Evolutionary conservation across 2,113 vertebrate genomes (phyloP).

Genomic region (Zosterops japonicus): DNA sequence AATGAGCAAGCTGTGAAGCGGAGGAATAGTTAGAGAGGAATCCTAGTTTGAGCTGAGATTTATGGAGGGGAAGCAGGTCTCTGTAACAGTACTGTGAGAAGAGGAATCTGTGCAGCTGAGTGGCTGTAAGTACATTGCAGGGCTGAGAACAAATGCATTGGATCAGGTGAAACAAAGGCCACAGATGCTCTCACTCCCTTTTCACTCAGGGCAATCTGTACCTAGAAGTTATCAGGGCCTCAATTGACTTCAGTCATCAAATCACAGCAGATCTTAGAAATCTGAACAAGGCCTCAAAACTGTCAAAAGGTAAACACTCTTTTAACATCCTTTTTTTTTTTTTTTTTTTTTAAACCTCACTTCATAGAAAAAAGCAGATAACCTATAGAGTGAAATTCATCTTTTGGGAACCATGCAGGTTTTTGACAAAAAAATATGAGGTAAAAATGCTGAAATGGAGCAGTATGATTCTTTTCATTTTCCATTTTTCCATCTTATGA

Average conservation of each 20-base stretch:
- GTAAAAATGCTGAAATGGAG: neutral
- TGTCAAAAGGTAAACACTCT: neutral
- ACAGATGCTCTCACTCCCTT: neutral
- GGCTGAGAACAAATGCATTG: neutral
- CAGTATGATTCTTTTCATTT: neutral
- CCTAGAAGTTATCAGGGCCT: neutral
- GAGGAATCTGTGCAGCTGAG: neutral
- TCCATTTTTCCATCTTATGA: neutral
- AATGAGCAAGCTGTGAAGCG: neutral
- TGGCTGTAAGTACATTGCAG: neutral
- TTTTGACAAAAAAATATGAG: neutral
- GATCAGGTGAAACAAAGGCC: neutral
- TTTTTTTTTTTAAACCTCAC: neutral
- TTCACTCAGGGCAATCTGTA: neutral
- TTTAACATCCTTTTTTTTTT: neutral
- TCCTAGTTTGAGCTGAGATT: neutral
- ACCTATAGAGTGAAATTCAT: neutral
- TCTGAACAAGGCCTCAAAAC: neutral
- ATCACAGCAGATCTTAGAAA: neutral
- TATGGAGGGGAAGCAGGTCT: neutral
- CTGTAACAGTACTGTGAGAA: neutral
- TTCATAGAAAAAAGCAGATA: neutral
- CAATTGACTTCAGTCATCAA: neutral
- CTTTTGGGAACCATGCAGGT: neutral
- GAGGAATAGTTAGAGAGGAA: neutral